A percentile compares a stretch with the other conserved stretches of the same genome.
These are phyloP conservation scores for Liasis olivaceus DNA, from an alignment of 2,797 vertebrate genomes.

Conservation along the genomic window DNA sequence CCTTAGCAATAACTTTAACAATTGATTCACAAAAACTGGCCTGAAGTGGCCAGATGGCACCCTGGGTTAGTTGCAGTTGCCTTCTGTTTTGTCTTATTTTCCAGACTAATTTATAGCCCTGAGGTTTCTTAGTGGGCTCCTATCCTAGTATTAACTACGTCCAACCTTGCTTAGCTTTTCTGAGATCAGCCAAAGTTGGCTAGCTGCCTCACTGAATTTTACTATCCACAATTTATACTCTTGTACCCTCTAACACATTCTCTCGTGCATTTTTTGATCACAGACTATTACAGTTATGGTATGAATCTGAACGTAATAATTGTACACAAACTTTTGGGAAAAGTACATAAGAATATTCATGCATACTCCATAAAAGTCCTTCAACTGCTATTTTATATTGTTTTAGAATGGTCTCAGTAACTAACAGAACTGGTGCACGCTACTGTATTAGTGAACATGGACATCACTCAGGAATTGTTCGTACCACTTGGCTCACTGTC, in stretches of 20 bases:
- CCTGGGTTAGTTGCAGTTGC: no score
- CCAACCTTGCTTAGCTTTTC: neutral
- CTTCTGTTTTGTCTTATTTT: neutral
- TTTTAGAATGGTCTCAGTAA: neutral
- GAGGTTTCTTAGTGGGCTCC: neutral
- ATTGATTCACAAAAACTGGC: neutral
- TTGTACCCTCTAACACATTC: neutral
- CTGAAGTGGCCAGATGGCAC: neutral
- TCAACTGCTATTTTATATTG: neutral
- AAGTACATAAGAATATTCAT: neutral
- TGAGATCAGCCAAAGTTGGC: neutral
- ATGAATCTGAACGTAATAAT: neutral
- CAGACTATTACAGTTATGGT: neutral
- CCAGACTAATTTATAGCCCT: neutral
- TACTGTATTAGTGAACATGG: neutral
- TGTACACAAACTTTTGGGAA: neutral
- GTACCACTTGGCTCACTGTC: conserved; percentile 60
- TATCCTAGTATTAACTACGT: neutral
- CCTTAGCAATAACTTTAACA: neutral
- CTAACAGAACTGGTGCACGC: neutral
- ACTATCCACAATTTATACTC: neutral
- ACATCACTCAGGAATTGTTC: neutral
- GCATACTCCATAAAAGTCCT: neutral
- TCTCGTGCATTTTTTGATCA: neutral
- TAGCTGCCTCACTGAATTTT: neutral